phyloP scores from a whole-genome alignment of 2,113 vertebrate genomes.

The Thalassoma bifasciatum region DNA sequence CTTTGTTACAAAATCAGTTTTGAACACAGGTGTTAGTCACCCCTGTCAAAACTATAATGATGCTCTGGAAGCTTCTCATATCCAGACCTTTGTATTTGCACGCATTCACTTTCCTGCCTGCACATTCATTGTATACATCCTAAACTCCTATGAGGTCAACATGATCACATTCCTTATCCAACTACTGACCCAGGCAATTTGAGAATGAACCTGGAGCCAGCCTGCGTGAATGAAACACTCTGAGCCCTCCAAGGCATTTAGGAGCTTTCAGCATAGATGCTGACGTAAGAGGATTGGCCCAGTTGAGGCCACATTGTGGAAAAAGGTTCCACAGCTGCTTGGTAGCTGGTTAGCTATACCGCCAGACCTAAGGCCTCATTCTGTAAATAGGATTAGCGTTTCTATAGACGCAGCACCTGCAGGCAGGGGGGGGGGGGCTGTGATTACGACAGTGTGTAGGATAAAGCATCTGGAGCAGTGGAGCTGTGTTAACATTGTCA shows the following conservation, averaged over 20 bases:
- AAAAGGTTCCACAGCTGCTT: constrained; percentile 50
- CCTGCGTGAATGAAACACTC: constrained; percentile 48
- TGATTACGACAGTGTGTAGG: constrained; percentile 11
- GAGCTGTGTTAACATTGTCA: not conserved
- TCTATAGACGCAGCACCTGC: constrained; percentile 50
- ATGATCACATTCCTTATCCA: not conserved
- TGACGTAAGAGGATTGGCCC: constrained; percentile 77
- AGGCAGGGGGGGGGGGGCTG: constrained; percentile 9
- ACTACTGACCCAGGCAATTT: constrained; percentile 7
- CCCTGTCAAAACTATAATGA: constrained; percentile 19
- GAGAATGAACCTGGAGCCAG: constrained; percentile 23
- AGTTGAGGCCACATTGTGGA: constrained; percentile 59
- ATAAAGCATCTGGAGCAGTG: constrained; percentile 39
- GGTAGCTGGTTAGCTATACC: constrained; percentile 24
- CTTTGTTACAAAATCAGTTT: not conserved
- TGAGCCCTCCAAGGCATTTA: constrained; percentile 63
- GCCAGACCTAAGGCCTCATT: constrained; percentile 48
- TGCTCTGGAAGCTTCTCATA: constrained; percentile 27
- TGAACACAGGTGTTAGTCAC: not conserved
- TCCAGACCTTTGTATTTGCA: constrained; percentile 1
- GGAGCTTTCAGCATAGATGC: constrained; percentile 52
- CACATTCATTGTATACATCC: not conserved
- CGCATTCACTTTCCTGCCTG: not conserved
- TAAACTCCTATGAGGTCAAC: not conserved
- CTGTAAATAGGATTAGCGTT: constrained; percentile 77